Evolutionary conservation across 2,888 invertebrate genomes (phyloP).

Genomic region (Notodonta ziczac): DNA sequence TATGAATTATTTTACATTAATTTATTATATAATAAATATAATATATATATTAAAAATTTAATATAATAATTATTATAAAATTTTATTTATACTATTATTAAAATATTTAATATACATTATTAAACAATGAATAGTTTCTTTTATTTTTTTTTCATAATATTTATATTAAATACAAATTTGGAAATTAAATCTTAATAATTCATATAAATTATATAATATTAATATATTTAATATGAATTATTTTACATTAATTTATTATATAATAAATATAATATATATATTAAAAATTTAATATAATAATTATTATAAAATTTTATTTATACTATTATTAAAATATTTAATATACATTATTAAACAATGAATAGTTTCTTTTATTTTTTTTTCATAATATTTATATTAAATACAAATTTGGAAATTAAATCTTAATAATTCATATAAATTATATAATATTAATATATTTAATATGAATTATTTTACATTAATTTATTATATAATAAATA

Average conservation of each 20-base stretch:
- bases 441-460: slow-evolving; percentile 54
- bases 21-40: slow-evolving; percentile 12
- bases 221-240: slow-evolving; percentile 54
- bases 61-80: slow-evolving; percentile 11
- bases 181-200: slow-evolving; percentile 22
- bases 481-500: slow-evolving; percentile 37
- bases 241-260: slow-evolving; percentile 18
- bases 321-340: slow-evolving; percentile 14
- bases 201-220: slow-evolving; percentile 16
- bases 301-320: slow-evolving; percentile 10
- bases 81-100: slow-evolving; percentile 10
- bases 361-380: slow-evolving; percentile 21
- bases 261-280: slow-evolving; percentile 38
- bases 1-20: slow-evolving; percentile 21
- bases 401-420: slow-evolving; percentile 22
- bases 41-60: not conserved
- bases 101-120: slow-evolving; percentile 10
- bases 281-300: slow-evolving; percentile 26
- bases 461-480: slow-evolving; percentile 24
- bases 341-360: slow-evolving; percentile 6
- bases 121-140: slow-evolving; percentile 14
- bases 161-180: slow-evolving; percentile 27
- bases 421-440: slow-evolving; percentile 23
- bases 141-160: slow-evolving; percentile 24
- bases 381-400: slow-evolving; percentile 27